Evolutionary conservation across 2,797 vertebrate genomes (phyloP).

Genomic region (Sebastes elongatus): DNA sequence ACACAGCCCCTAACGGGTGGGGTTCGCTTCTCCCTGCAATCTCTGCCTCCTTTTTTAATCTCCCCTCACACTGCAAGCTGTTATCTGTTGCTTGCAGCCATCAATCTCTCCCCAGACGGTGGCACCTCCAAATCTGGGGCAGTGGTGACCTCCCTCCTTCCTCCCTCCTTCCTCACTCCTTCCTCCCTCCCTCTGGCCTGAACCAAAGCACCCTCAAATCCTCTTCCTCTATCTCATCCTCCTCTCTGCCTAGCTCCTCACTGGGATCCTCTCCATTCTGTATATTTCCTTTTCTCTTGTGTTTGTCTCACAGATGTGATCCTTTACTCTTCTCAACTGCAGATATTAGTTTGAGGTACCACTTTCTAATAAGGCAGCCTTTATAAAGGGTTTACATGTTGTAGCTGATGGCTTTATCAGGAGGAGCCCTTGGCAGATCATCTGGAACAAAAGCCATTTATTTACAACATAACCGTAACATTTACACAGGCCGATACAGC

Average conservation of each 20-base stretch:
- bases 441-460: neutral
- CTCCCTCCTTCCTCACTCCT: neutral
- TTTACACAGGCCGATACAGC: neutral
- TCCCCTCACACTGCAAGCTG: conserved; percentile 63
- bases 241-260: neutral
- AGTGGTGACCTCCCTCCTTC: conserved; percentile 47
- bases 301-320: neutral
- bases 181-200: conserved; percentile 28
- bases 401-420: neutral
- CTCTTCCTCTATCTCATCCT: conserved; percentile 23
- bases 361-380: neutral
- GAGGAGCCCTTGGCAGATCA: neutral
- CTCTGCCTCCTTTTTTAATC: conserved; percentile 66
- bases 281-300: neutral
- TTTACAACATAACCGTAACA: neutral
- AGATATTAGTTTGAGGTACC: neutral
- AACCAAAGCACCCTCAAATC: conserved; percentile 48
- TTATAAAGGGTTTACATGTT: neutral
- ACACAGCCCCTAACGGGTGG: conserved; percentile 53
- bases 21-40: conserved; percentile 60
- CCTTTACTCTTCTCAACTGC: neutral
- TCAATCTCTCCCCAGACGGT: conserved; percentile 73
- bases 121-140: conserved; percentile 74
- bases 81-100: conserved; percentile 73
- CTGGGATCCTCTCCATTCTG: neutral